Percentiles rank a stretch among this genome's conserved stretches.
Evolutionary conservation across 2,113 vertebrate species (phyloP).

Genomic region (Boleophthalmus pectinirostris): DNA sequence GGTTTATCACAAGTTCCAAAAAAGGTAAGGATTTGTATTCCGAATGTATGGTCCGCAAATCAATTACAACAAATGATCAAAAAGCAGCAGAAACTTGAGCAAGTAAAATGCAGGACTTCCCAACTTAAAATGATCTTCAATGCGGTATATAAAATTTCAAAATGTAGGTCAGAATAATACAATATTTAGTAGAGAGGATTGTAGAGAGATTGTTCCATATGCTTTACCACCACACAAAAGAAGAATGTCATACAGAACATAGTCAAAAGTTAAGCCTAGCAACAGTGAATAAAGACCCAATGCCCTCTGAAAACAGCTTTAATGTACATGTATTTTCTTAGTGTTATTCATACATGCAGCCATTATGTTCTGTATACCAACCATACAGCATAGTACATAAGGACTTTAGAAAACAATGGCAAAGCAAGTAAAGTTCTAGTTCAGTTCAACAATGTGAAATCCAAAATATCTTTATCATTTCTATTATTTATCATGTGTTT

Average conservation of each 20-base stretch:
- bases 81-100: not conserved
- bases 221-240: not conserved
- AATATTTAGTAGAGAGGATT: not conserved
- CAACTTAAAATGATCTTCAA: slow-evolving; percentile 4
- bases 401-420: no score
- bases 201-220: not conserved
- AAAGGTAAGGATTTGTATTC: not conserved
- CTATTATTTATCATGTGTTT: no score
- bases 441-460: no score
- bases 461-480: no score
- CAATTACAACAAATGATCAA: not conserved
- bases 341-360: not conserved
- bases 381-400: no score
- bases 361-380: not conserved
- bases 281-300: not conserved
- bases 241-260: slow-evolving; percentile 18
- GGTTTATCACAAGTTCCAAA: not conserved
- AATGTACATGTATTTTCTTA: no score
- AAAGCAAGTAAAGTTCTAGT: no score
- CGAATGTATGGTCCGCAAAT: not conserved
- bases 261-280: slow-evolving; percentile 1
- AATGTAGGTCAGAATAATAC: not conserved
- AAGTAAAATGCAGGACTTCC: not conserved
- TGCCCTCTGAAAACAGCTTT: no score
- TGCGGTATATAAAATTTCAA: not conserved